Evolutionary conservation across 2,113 vertebrate genomes (phyloP).

Genomic region (Tyto alba): DNA sequence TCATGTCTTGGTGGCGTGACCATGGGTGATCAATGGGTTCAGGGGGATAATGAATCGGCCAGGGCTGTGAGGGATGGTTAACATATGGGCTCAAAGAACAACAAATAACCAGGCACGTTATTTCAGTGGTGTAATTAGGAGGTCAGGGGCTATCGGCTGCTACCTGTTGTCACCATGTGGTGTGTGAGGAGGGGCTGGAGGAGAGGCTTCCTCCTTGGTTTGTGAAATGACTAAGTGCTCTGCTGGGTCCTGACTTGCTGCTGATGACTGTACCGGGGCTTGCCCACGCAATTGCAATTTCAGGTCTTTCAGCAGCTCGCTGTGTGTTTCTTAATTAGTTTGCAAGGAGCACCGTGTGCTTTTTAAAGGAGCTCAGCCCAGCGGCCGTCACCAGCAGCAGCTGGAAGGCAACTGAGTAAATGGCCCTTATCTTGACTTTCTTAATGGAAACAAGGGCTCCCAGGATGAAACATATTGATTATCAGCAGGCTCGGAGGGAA

Average conservation of each 20-base stretch:
- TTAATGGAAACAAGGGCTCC: background rate
- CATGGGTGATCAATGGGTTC: background rate
- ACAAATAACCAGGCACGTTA: background rate
- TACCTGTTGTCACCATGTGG: constrained; percentile 28
- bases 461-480: background rate
- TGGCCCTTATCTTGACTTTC: background rate
- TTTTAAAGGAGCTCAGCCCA: background rate
- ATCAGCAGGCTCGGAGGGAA: background rate
- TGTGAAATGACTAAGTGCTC: background rate
- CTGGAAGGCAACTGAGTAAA: background rate
- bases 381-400: background rate
- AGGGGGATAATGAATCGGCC: background rate
- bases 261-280: background rate
- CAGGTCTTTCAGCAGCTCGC: constrained; percentile 26
- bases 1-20: background rate
- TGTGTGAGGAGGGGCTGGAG: background rate
- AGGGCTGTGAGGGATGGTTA: background rate
- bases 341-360: background rate
- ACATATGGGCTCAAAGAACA: constrained; percentile 9
- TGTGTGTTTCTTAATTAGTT: background rate
- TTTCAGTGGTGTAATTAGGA: constrained; percentile 21
- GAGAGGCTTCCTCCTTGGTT: background rate
- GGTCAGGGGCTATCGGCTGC: background rate
- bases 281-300: background rate
- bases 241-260: constrained; percentile 42